A percentile compares a stretch with the other conserved stretches of the same genome.
Evolutionary conservation across 1,140 invertebrate species (phyloP).

Genomic region (Oncopodura yosiiana): DNA sequence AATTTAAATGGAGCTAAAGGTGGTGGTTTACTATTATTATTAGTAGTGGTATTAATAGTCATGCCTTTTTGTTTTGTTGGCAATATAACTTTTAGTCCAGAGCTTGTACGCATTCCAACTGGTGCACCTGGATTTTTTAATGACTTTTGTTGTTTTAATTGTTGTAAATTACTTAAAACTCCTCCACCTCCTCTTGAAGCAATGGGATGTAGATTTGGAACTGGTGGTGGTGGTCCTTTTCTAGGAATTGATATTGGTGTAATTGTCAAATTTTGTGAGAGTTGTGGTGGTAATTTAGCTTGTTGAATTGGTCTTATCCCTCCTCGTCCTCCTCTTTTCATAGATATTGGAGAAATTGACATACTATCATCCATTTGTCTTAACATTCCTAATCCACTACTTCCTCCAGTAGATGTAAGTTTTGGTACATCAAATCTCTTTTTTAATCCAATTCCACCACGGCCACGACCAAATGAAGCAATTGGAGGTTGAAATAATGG

Average conservation of each 20-base stretch:
- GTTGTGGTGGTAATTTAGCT: conserved; percentile 4
- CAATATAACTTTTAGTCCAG: background rate
- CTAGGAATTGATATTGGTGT: conserved; percentile 15
- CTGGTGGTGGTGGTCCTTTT: conserved; percentile 5
- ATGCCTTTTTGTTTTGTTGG: background rate
- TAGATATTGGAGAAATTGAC: conserved; percentile 15
- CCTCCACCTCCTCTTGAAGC: background rate
- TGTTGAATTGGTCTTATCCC: conserved; percentile 1
- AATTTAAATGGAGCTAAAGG: no score
- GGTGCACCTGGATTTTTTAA: background rate
- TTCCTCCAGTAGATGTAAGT: background rate
- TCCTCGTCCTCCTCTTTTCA: conserved; percentile 12
- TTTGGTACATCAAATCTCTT: background rate
- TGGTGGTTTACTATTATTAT: no score
- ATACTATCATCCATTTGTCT: conserved; percentile 11
- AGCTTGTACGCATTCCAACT: background rate
- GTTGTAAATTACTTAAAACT: background rate
- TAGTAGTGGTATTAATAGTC: background rate
- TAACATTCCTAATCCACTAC: background rate
- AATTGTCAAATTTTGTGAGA: conserved; percentile 16
- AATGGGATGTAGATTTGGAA: conserved; percentile 11
- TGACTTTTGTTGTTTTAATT: background rate
- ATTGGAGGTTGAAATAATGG: background rate
- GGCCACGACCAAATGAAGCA: background rate
- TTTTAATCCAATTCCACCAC: background rate